phyloP scores from a whole-genome alignment of 1,140 invertebrate species.

The Zaprionus gabonicus region DNA sequence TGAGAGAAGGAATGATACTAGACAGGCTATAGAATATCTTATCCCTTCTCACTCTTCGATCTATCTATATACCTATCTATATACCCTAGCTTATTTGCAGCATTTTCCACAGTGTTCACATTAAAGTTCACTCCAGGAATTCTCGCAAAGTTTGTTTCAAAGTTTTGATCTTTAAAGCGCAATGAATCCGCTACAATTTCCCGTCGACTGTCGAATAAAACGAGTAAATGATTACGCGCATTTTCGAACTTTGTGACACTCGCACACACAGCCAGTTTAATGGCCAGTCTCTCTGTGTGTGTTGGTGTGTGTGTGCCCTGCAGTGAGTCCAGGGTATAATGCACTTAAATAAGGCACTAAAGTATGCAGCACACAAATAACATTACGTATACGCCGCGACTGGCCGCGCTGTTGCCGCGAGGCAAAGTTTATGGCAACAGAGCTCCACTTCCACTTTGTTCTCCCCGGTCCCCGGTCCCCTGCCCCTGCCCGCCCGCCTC shows the following conservation, averaged over 20 bases:
- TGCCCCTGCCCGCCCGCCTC: not conserved
- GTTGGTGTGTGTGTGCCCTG: not conserved
- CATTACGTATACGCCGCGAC: conserved; percentile 66
- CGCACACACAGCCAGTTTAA: not conserved
- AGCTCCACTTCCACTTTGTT: conserved; percentile 10
- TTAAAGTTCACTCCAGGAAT: too few species aligned
- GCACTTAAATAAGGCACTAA: conserved; percentile 71
- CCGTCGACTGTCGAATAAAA: not conserved
- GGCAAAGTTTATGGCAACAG: conserved; percentile 63
- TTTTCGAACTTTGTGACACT: conserved; percentile 1
- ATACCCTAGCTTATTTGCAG: too few species aligned
- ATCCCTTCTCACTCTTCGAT: too few species aligned
- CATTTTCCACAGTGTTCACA: too few species aligned
- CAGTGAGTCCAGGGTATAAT: conserved; percentile 24
- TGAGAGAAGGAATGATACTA: too few species aligned
- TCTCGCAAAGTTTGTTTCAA: not conserved
- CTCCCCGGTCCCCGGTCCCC: not conserved
- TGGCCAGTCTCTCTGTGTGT: not conserved
- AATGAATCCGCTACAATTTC: not conserved
- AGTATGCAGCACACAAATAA: conserved; percentile 63
- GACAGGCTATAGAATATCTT: too few species aligned
- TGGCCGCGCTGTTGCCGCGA: conserved; percentile 23
- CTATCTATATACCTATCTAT: too few species aligned
- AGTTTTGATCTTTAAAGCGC: not conserved
- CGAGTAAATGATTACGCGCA: not conserved